A percentile compares a stretch with the other conserved stretches of the same genome.
phyloP scores from a whole-genome alignment of 2,797 vertebrate genomes.

The Scyliorhinus canicula region DNA sequence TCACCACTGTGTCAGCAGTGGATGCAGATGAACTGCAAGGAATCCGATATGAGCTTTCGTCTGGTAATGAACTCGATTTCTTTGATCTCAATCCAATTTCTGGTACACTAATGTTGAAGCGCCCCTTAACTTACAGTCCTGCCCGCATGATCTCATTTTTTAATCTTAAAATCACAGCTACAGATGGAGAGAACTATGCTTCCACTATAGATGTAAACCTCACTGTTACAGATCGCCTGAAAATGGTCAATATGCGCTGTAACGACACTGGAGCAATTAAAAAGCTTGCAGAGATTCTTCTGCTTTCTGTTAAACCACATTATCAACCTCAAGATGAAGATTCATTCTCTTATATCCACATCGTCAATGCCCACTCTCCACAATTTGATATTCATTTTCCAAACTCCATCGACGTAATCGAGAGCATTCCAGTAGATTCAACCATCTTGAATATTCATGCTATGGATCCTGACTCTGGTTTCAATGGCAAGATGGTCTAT shows the following conservation, averaged over 20 bases:
- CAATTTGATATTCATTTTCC: conserved; percentile 74
- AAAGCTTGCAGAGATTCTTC: conserved; percentile 76
- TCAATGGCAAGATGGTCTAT: conserved; percentile 79
- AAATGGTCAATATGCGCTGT: conserved; percentile 62
- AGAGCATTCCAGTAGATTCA: conserved; percentile 66
- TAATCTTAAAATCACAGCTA: conserved; percentile 72
- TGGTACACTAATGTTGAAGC: conserved; percentile 68
- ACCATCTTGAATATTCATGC: conserved; percentile 71
- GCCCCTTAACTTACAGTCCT: conserved; percentile 58
- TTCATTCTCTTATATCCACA: conserved; percentile 69
- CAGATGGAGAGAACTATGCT: conserved; percentile 77
- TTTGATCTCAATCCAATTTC: conserved; percentile 76
- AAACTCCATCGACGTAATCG: conserved; percentile 72
- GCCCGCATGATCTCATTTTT: conserved; percentile 54
- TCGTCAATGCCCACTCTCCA: conserved; percentile 76
- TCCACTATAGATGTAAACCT: conserved; percentile 73
- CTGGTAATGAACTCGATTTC: conserved; percentile 77
- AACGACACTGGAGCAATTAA: conserved; percentile 77
- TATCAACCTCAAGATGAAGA: conserved; percentile 68
- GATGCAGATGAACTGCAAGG: conserved; percentile 87
- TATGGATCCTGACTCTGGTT: conserved; percentile 76
- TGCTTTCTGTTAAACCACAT: conserved; percentile 73
- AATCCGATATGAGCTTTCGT: conserved; percentile 72
- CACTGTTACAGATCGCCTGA: conserved; percentile 62
- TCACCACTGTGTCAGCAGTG: conserved; percentile 75